These are phyloP conservation scores for Polia nebulosa DNA, from an alignment of 2,888 invertebrate species.

Conservation along the genomic window DNA sequence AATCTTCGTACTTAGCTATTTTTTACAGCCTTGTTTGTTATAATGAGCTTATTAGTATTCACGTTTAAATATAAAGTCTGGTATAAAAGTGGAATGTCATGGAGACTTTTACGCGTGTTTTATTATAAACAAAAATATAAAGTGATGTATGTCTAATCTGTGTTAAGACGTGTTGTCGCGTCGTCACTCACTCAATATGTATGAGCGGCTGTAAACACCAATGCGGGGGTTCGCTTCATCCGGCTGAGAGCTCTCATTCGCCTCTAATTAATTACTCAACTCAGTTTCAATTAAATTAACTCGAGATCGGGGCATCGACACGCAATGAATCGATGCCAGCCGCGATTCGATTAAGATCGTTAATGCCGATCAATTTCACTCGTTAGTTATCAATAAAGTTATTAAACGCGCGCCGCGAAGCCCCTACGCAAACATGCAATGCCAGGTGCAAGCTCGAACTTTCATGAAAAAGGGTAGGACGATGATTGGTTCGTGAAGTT, in stretches of 20 bases:
- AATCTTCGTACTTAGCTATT: conserved; percentile 35
- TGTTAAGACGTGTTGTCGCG: conserved; percentile 65
- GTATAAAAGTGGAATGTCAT: conserved; percentile 60
- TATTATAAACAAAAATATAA: conserved; percentile 66
- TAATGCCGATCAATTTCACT: conserved; percentile 88
- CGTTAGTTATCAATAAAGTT: conserved; percentile 86
- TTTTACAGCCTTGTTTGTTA: conserved; percentile 54
- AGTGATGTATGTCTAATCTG: conserved; percentile 66
- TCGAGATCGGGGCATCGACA: conserved; percentile 87
- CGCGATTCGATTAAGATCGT: conserved; percentile 89
- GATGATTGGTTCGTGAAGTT: conserved; percentile 55
- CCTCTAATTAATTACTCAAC: conserved; percentile 90
- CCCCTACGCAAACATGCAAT: conserved; percentile 71
- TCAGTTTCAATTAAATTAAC: conserved; percentile 90
- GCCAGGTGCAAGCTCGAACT: conserved; percentile 65
- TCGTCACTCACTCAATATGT: conserved; percentile 71
- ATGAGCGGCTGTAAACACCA: conserved; percentile 82
- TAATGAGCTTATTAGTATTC: conserved; percentile 69
- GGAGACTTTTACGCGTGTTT: conserved; percentile 58
- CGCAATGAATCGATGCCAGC: conserved; percentile 86
- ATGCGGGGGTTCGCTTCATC: conserved; percentile 80
- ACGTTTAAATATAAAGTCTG: conserved; percentile 59
- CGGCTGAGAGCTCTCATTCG: conserved; percentile 87
- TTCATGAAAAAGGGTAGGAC: conserved; percentile 57
- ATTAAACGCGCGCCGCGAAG: conserved; percentile 76